phyloP scores from a whole-genome alignment of 2,888 invertebrate genomes.

The Drosophila setosimentum region DNA sequence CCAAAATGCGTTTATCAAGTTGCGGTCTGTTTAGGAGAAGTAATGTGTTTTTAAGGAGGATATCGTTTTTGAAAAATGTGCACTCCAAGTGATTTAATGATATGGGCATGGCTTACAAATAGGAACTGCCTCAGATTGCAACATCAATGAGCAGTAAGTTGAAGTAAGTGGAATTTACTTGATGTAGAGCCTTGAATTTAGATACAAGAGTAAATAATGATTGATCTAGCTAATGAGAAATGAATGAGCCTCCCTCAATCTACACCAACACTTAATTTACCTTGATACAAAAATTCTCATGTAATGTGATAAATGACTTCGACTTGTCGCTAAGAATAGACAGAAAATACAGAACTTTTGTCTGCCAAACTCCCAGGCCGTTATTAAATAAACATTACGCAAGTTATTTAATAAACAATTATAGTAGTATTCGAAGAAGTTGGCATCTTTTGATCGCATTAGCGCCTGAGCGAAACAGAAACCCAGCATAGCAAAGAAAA shows the following conservation, averaged over 20 bases:
- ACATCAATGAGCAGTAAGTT: neutral
- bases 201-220: neutral
- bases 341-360: neutral
- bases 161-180: neutral
- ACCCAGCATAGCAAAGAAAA: constrained; percentile 25
- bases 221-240: neutral
- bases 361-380: constrained; percentile 2
- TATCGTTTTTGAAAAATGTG: constrained; percentile 24
- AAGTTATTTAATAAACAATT: constrained; percentile 56
- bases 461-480: constrained; percentile 12
- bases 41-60: constrained; percentile 11
- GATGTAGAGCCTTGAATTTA: neutral
- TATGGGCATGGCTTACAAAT: constrained; percentile 7
- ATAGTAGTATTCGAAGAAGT: constrained; percentile 8
- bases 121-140: constrained; percentile 12
- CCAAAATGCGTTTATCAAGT: constrained; percentile 64
- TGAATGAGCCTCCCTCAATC: neutral
- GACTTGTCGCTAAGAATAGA: neutral
- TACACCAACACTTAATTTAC: neutral
- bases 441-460: constrained; percentile 5
- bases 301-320: neutral
- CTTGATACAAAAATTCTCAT: neutral
- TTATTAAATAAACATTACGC: constrained; percentile 58
- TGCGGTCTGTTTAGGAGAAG: constrained; percentile 66
- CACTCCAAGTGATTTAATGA: constrained; percentile 32